These are phyloP conservation scores for Pseudomyrmex sp. DNA, from an alignment of 1,140 invertebrate species.

Conservation along the genomic window DNA sequence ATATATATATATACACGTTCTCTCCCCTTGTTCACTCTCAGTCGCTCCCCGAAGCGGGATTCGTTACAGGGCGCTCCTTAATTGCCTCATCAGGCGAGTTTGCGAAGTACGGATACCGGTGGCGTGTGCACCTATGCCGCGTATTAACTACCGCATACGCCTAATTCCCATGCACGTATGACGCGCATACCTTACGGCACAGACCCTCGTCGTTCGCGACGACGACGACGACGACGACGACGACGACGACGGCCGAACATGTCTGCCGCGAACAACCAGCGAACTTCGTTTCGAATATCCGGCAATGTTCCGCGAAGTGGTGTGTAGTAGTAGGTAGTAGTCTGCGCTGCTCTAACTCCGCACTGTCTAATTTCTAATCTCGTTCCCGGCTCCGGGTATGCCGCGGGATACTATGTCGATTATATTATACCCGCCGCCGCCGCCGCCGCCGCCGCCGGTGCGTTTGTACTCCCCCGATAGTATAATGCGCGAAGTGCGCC, in stretches of 20 bases:
- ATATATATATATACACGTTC: not conserved
- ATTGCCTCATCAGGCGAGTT: constrained; percentile 59
- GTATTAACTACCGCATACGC: constrained; percentile 52
- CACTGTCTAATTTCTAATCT: constrained; percentile 47
- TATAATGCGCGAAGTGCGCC: not conserved
- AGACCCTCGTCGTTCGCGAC: not conserved
- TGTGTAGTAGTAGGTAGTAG: too few relatives aligned
- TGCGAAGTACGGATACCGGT: constrained; percentile 46
- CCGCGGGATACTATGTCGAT: constrained; percentile 51
- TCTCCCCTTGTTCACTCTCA: not conserved
- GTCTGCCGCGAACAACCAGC: constrained; percentile 34
- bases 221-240: constrained; percentile 15
- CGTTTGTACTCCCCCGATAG: constrained; percentile 48
- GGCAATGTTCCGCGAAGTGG: not conserved
- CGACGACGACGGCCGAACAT: constrained; percentile 31
- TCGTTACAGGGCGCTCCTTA: constrained; percentile 50
- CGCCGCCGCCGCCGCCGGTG: not conserved
- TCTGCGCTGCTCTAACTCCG: constrained; percentile 7
- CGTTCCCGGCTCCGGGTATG: constrained; percentile 2
- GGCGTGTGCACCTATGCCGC: constrained; percentile 32
- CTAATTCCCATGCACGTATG: constrained; percentile 40
- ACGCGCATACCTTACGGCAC: constrained; percentile 12
- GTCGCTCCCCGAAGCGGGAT: not conserved
- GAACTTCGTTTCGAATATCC: constrained; percentile 43
- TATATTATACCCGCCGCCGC: constrained; percentile 23